These are phyloP conservation scores for Noctilio leporinus DNA, from an alignment of 2,113 vertebrate species.

Conservation along the genomic window DNA sequence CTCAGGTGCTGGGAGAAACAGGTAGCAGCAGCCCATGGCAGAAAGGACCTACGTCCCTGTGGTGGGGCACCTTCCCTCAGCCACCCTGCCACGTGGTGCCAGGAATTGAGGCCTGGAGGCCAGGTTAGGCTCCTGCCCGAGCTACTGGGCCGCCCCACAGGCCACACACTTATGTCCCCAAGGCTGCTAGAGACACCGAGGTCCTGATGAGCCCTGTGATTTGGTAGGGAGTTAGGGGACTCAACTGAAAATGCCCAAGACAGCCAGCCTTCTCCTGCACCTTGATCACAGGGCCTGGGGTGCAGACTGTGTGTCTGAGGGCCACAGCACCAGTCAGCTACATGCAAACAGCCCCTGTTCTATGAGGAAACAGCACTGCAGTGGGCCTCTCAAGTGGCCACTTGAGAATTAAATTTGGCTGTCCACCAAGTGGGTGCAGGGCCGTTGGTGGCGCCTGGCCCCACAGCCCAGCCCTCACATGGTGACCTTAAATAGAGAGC, in stretches of 20 bases:
- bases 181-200: too few species aligned
- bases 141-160: background rate
- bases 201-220: background rate
- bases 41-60: fast-evolving
- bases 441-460: background rate
- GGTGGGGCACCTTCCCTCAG: fast-evolving
- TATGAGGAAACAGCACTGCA: background rate
- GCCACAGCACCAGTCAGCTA: background rate
- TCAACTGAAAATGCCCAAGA: background rate
- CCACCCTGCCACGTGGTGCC: background rate
- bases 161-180: background rate
- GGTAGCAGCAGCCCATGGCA: background rate
- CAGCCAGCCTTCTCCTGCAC: background rate
- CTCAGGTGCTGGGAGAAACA: background rate
- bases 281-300: background rate
- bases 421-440: background rate
- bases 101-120: background rate
- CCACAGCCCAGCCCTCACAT: constrained; percentile 73
- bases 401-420: background rate
- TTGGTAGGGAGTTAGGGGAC: background rate
- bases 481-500: constrained; percentile 78
- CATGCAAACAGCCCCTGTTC: background rate
- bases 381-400: background rate
- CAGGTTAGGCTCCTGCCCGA: background rate
- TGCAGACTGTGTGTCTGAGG: background rate